Conservation (phyloP, 2,113 vertebrate species). For the Poecilia latipinna region DNA sequence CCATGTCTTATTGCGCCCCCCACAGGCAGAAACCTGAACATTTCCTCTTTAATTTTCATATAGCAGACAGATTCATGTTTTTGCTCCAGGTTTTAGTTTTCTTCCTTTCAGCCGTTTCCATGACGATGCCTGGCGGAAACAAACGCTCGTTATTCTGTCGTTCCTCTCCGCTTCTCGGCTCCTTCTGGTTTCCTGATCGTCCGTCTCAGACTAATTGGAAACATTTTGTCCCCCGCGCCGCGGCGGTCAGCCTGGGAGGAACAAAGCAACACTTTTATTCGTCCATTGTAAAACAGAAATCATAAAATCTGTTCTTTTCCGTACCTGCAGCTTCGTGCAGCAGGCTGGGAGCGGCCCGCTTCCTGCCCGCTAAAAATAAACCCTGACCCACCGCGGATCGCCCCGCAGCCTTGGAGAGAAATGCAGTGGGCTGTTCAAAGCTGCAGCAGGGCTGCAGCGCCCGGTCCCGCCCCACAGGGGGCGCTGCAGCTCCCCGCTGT, state of each 20-base stretch:
- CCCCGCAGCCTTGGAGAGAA: conserved; percentile 54
- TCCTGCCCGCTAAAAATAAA: conserved; percentile 75
- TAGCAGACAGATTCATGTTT: no score
- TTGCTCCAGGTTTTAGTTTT: no score
- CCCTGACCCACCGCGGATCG: conserved; percentile 70
- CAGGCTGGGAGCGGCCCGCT: conserved; percentile 63
- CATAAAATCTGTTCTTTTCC: conserved; percentile 75
- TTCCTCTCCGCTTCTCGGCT: neutral
- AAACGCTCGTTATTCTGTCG: no score
- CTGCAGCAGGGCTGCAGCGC: conserved; percentile 61
- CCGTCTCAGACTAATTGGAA: conserved; percentile 53
- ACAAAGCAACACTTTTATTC: conserved; percentile 61
- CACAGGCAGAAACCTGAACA: no score
- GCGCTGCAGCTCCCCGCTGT: conserved; percentile 59
- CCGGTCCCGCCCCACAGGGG: conserved; percentile 67
- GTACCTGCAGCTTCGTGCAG: conserved; percentile 65
- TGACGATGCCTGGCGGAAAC: no score
- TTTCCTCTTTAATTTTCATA: no score
- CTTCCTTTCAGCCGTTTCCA: no score
- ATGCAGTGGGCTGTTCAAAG: conserved; percentile 80
- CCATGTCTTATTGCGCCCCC: no score
- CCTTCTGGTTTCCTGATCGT: neutral
- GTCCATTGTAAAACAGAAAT: conserved; percentile 55
- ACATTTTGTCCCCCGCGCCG: conserved; percentile 26
- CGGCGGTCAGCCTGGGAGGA: conserved; percentile 64